A percentile compares a stretch with the other conserved stretches of the same genome.
These are phyloP conservation scores for Stenchaetothrips biformis DNA, from an alignment of 2,888 invertebrate species.

Conservation along the genomic window DNA sequence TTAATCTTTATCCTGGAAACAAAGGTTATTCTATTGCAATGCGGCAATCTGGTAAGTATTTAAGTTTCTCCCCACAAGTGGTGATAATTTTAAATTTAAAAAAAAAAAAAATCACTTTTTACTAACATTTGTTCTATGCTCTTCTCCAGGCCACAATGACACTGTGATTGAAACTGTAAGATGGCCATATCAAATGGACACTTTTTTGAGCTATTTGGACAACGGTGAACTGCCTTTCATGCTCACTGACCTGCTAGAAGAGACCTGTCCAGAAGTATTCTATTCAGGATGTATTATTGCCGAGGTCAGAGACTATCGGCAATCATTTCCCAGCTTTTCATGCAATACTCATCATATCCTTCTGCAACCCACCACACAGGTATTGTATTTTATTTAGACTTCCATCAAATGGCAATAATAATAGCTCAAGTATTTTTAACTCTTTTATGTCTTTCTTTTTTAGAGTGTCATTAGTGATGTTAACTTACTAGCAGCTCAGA, in stretches of 20 bases:
- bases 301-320: constrained; percentile 84
- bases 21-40: constrained; percentile 78
- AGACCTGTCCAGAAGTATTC: constrained; percentile 77
- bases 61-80: constrained; percentile 27
- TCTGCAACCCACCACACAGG: constrained; percentile 81
- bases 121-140: neutral
- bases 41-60: constrained; percentile 42
- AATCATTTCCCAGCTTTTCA: constrained; percentile 67
- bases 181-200: constrained; percentile 87
- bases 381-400: constrained; percentile 43
- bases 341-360: constrained; percentile 83
- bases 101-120: neutral
- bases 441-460: constrained; percentile 37
- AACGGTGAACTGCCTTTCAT: constrained; percentile 86
- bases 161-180: constrained; percentile 65
- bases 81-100: constrained; percentile 32
- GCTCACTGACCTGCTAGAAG: constrained; percentile 75
- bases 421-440: neutral
- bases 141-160: constrained; percentile 39
- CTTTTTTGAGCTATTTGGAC: constrained; percentile 80
- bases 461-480: constrained; percentile 63
- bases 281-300: constrained; percentile 89
- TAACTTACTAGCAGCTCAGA: constrained; percentile 50
- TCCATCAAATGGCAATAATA: neutral
- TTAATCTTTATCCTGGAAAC: constrained; percentile 87